phyloP scores from a whole-genome alignment of 2,797 vertebrate genomes.

The Heteromormyrus szaboi region DNA sequence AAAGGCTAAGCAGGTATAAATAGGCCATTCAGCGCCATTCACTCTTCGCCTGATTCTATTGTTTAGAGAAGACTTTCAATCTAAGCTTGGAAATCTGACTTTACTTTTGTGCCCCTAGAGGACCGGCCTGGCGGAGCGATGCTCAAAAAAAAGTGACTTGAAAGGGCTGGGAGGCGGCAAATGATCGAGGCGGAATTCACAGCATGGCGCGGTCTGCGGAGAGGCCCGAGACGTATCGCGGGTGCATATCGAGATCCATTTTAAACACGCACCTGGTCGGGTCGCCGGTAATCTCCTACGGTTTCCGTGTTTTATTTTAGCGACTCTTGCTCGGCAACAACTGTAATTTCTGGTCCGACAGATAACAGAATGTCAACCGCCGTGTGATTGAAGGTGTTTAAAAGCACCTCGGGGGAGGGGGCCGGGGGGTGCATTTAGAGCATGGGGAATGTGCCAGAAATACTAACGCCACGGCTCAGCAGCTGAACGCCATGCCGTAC shows the following conservation, averaged over 20 bases:
- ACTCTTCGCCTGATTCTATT: constrained; percentile 27
- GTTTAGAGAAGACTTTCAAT: constrained; percentile 17
- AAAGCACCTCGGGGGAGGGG: neutral
- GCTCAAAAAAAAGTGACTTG: neutral
- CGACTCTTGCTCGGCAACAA: neutral
- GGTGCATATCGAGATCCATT: neutral
- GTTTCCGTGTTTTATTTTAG: neutral
- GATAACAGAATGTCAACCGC: neutral
- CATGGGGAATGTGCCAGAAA: neutral
- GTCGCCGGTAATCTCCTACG: neutral
- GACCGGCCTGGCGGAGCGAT: neutral
- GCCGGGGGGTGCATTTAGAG: neutral
- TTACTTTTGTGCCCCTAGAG: neutral
- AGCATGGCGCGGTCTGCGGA: neutral
- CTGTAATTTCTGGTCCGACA: neutral
- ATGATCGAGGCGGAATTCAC: constrained; percentile 10
- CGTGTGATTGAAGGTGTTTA: neutral
- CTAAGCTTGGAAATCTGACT: constrained; percentile 16
- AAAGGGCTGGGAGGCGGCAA: neutral
- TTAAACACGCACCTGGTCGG: neutral
- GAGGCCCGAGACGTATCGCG: neutral
- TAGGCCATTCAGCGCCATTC: constrained; percentile 35
- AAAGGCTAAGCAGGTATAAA: constrained; percentile 35
- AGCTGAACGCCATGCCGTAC: neutral
- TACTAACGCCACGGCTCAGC: neutral